phyloP scores from a whole-genome alignment of 2,888 invertebrate species.

The Vesta saturnalis region DNA sequence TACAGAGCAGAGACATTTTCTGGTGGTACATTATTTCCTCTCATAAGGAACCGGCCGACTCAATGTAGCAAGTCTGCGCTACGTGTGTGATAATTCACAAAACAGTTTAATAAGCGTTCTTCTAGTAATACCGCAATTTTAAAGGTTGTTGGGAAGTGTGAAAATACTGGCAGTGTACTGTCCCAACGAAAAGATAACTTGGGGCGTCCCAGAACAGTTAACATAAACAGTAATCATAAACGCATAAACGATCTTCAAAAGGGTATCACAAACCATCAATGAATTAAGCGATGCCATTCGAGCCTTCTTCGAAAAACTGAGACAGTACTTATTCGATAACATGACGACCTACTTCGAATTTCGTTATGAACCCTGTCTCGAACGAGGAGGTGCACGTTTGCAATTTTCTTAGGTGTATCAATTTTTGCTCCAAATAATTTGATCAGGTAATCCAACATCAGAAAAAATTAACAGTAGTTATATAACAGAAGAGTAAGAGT shows the following conservation, averaged over 20 bases:
- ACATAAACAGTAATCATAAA: background rate
- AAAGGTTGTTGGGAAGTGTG: background rate
- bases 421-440: too few relatives aligned
- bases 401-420: too few relatives aligned
- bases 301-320: background rate
- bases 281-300: background rate
- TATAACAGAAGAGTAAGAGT: too few relatives aligned
- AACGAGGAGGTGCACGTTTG: background rate
- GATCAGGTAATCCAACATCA: too few relatives aligned
- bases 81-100: too few relatives aligned
- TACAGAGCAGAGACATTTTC: too few relatives aligned
- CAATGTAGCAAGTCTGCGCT: too few relatives aligned
- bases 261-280: background rate
- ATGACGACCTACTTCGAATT: background rate
- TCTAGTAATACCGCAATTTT: background rate
- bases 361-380: background rate
- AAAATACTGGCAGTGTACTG: background rate
- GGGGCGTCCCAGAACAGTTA: too few relatives aligned
- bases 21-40: too few relatives aligned
- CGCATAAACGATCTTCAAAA: background rate
- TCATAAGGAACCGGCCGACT: too few relatives aligned
- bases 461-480: too few relatives aligned
- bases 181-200: background rate
- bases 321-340: background rate
- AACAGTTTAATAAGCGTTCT: background rate